These are phyloP conservation scores for Opisthocomus hoazin DNA, from an alignment of 2,113 vertebrate genomes.

Conservation along the genomic window DNA sequence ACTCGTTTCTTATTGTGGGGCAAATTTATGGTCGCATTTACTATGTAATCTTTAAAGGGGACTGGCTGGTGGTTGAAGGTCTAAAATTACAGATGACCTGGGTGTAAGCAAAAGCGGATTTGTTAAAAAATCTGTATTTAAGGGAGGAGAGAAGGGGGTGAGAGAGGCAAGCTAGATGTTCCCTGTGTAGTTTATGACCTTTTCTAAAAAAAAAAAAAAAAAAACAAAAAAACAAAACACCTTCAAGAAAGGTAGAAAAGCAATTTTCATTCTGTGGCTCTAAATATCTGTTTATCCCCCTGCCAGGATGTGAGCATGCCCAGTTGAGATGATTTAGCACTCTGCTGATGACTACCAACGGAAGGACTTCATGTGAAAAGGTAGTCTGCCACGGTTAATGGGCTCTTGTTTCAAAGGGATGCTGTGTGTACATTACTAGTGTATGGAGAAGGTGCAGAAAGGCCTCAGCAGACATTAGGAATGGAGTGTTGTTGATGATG, in stretches of 20 bases:
- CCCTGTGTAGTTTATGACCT: constrained; percentile 42
- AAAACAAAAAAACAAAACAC: background rate
- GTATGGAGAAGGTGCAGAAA: constrained; percentile 77
- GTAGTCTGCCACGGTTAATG: constrained; percentile 78
- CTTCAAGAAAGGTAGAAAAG: constrained; percentile 57
- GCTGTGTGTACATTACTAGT: constrained; percentile 76
- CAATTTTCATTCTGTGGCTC: constrained; percentile 61
- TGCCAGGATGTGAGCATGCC: constrained; percentile 66
- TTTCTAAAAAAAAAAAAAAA: background rate
- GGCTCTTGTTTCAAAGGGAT: constrained; percentile 80
- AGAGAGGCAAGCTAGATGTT: constrained; percentile 5
- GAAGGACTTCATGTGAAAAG: constrained; percentile 75
- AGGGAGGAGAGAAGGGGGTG: background rate
- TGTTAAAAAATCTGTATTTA: constrained; percentile 33
- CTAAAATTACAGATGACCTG: constrained; percentile 65
- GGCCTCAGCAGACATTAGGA: constrained; percentile 77
- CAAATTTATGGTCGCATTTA: constrained; percentile 28
- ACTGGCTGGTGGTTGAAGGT: constrained; percentile 33
- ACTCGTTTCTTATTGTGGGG: constrained; percentile 41
- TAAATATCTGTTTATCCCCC: constrained; percentile 68
- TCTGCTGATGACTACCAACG: constrained; percentile 71
- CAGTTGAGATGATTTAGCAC: constrained; percentile 75
- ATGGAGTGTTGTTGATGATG: constrained; percentile 83
- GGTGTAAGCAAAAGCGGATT: constrained; percentile 40
- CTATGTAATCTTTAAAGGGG: constrained; percentile 43